Evolutionary conservation across 2,113 vertebrate species (phyloP).

Genomic region (Petrocephalus microphthalmus): DNA sequence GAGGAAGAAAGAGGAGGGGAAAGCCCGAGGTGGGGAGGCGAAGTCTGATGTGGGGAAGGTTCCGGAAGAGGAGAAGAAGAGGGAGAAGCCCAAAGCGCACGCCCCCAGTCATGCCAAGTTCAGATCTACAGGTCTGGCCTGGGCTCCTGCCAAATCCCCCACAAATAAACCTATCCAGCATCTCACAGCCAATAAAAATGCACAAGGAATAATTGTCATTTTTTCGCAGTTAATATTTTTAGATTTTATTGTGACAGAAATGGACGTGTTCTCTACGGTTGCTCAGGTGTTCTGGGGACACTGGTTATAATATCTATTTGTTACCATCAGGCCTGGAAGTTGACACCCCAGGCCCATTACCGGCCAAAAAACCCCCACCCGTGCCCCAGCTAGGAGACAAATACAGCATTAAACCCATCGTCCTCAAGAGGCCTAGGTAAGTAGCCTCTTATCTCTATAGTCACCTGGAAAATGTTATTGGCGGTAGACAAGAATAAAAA

Average conservation of each 20-base stretch:
- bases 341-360: constrained; percentile 69
- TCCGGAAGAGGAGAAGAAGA: constrained; percentile 78
- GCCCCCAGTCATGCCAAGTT: constrained; percentile 90
- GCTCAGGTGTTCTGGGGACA: neutral
- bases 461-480: neutral
- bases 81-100: constrained; percentile 85
- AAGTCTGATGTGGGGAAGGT: constrained; percentile 56
- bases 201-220: neutral
- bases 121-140: constrained; percentile 75
- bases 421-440: constrained; percentile 82
- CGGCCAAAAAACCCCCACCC: constrained; percentile 65
- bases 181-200: neutral
- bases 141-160: neutral
- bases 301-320: neutral
- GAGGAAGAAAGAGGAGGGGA: constrained; percentile 76
- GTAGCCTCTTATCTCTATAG: neutral
- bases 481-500: neutral
- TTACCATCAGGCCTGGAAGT: constrained; percentile 71
- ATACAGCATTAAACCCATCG: constrained; percentile 83
- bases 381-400: constrained; percentile 73
- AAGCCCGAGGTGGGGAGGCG: constrained; percentile 51
- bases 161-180: neutral
- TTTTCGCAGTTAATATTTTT: neutral
- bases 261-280: neutral
- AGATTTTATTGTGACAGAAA: neutral